Percentiles rank a stretch among this genome's conserved stretches.
phyloP scores from a whole-genome alignment of 92 coral and sea anemone species.

The Heliopora coerulea region DNA sequence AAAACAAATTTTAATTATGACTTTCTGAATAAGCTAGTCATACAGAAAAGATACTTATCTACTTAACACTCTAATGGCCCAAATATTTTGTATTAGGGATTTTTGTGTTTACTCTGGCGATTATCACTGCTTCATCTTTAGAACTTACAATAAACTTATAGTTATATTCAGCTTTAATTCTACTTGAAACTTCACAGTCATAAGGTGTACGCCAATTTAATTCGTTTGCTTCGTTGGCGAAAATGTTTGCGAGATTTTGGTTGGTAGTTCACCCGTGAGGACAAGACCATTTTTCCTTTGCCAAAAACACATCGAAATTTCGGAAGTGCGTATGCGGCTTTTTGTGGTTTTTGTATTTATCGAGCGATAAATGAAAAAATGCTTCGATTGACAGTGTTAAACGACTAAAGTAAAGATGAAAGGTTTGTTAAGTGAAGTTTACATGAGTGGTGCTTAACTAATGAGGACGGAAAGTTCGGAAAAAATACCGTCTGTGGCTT shows the following conservation, averaged over 20 bases:
- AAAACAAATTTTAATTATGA: constrained; percentile 27
- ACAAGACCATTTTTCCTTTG: too few relatives aligned
- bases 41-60: constrained; percentile 7
- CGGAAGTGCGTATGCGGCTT: too few relatives aligned
- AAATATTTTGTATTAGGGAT: constrained; percentile 8
- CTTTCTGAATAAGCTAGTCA: constrained; percentile 9
- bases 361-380: too few relatives aligned
- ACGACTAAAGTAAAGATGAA: not conserved
- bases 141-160: not conserved
- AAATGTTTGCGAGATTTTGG: too few relatives aligned
- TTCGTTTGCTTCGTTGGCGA: too few relatives aligned
- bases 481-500: not conserved
- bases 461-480: not conserved
- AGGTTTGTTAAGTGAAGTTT: not conserved
- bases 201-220: too few relatives aligned
- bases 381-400: too few relatives aligned
- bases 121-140: not conserved
- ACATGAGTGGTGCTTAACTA: not conserved
- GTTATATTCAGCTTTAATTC: too few relatives aligned
- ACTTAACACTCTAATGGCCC: constrained; percentile 2
- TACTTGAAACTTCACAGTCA: too few relatives aligned
- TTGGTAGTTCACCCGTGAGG: too few relatives aligned
- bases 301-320: too few relatives aligned
- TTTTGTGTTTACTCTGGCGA: constrained; percentile 8
- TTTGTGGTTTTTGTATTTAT: too few relatives aligned